Percentiles rank a stretch among this genome's conserved stretches.
Conservation (phyloP, 2,113 vertebrate species). For the Phylloscopus whistleri region DNA sequence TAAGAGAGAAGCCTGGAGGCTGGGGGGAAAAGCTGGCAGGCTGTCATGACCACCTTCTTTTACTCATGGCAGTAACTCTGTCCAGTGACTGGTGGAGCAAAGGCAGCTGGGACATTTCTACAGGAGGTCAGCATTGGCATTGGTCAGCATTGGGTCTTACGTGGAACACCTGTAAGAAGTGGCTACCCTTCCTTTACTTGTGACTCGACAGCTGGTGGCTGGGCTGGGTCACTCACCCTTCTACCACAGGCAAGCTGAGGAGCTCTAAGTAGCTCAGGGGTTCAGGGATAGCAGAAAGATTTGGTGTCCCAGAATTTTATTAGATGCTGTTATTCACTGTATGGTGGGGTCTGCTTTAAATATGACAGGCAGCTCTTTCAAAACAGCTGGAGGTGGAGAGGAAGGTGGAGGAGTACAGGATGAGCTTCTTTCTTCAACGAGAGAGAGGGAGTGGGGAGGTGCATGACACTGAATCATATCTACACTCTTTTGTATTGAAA, state of each 20-base stretch:
- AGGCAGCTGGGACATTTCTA: neutral
- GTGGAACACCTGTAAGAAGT: neutral
- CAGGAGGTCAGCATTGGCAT: neutral
- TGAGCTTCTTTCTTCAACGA: neutral
- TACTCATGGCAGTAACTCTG: neutral
- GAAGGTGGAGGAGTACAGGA: neutral
- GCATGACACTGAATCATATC: neutral
- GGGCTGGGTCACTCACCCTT: neutral
- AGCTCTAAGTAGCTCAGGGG: neutral
- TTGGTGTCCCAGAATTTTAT: neutral
- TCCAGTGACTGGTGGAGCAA: neutral
- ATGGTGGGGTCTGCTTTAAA: neutral
- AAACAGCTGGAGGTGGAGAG: neutral
- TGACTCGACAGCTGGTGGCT: neutral
- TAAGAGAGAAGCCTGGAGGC: neutral
- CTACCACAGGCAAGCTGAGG: neutral
- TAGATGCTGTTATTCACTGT: neutral
- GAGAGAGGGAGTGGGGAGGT: neutral
- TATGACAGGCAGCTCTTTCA: neutral
- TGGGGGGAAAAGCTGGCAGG: neutral
- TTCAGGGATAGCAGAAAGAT: neutral
- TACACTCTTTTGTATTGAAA: neutral
- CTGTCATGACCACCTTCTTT: neutral
- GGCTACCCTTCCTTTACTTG: fast-evolving
- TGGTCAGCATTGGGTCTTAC: neutral